A percentile compares a stretch with the other conserved stretches of the same genome.
Evolutionary conservation across 2,797 vertebrate species (phyloP).

Genomic region (Hypotaenidia philippensis): DNA sequence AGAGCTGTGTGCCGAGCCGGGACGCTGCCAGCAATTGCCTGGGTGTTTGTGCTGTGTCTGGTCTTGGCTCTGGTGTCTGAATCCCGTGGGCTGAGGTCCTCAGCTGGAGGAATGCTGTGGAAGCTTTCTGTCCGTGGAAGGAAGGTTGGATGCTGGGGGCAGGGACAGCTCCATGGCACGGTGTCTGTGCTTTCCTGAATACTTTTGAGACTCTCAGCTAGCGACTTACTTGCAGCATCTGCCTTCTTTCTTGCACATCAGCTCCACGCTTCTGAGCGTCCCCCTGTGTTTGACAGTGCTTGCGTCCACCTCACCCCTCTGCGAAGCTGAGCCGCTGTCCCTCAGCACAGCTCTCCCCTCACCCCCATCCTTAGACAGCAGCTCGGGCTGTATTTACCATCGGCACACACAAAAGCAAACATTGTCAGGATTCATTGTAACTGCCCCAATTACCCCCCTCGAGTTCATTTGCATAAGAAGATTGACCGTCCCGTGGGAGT

Average conservation of each 20-base stretch:
- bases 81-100: background rate
- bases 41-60: background rate
- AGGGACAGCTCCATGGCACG: background rate
- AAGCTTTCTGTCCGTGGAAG: background rate
- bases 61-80: background rate
- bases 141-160: background rate
- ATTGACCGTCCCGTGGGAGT: background rate
- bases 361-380: background rate
- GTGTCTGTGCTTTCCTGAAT: background rate
- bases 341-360: background rate
- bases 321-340: background rate
- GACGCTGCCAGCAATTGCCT: background rate
- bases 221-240: background rate
- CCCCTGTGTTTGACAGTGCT: background rate
- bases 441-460: constrained; percentile 19
- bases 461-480: constrained; percentile 47
- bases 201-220: background rate
- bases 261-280: background rate
- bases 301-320: background rate
- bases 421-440: constrained; percentile 26
- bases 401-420: constrained; percentile 40
- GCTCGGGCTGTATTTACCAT: constrained; percentile 3
- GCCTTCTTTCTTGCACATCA: background rate
- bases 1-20: background rate
- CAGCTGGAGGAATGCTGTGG: background rate